Base-by-base conservation (phyloP, 92 coral and sea anemone genomes). In the Paragorgia papillata region DNA sequence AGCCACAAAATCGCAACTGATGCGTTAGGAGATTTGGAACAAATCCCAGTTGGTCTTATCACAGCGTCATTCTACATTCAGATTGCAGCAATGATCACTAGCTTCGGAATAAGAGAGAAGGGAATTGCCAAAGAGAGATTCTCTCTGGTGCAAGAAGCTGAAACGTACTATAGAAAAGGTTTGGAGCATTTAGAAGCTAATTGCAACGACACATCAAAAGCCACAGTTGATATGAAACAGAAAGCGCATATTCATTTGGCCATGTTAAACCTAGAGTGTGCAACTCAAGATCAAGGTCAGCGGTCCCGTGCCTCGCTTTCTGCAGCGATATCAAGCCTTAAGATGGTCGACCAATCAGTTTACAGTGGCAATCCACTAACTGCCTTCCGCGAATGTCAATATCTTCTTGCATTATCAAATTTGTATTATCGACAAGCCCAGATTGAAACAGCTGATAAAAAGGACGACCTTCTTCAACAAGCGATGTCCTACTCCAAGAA, bases 1-100 rank as follows among this genome's bases (percentile, higher is more conserved):
- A 74, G 80, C 48, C 56, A 57, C 26, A 30, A 74, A 55, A 74
- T 74, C 8, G 80, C 69, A 13, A 54, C 28, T 28, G 66, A 73
- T 17, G n/a, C 15, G 1, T 19, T 74, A 57, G 17, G 41, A n/a
- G 33, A 57, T 18, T 39, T 74, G 34, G 69, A 74, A 58, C 35
- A 74, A 56, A 29, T 74, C 37, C 34, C 54, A 4, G 67, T 66
- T 9, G 19, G 80, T 53, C 29, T 74, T 58, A 39, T 74, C 55
- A 53, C 80, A 21, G 80, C 32, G 56, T 65, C 34, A 74, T 74
- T 30, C 25, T 74, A 74, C 58, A 53, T 58, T 30, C 80, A 53
- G n/a, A 57, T 56, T 74, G 80, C 31, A 43, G 18, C 69, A 65
- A 56, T 74, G 80, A 57, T 74, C 51, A 74, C 65, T 1, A 74